phyloP scores from a whole-genome alignment of 2,113 vertebrate genomes.

The Chionomys nivalis region DNA sequence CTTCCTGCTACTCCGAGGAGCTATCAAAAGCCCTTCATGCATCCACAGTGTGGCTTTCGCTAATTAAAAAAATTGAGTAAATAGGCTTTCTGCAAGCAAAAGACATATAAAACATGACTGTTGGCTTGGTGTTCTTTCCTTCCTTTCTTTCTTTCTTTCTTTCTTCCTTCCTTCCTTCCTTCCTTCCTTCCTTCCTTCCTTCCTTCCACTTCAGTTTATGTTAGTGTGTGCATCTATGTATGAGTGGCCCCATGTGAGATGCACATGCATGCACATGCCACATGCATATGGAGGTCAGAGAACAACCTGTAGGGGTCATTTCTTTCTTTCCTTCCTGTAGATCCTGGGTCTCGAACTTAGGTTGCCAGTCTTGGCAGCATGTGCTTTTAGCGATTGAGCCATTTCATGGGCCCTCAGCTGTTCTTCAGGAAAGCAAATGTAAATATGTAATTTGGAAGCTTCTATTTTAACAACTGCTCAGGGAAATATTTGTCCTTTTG shows the following conservation, averaged over 20 bases:
- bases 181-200: background rate
- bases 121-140: background rate
- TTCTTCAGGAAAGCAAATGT: slow-evolving; percentile 40
- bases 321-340: background rate
- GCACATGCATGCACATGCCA: background rate
- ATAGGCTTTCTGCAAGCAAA: slow-evolving; percentile 21
- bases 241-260: background rate
- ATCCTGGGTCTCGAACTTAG: background rate
- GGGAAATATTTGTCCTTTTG: slow-evolving; percentile 44
- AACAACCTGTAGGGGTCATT: background rate
- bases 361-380: background rate
- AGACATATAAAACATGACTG: background rate
- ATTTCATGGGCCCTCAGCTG: background rate
- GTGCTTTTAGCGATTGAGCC: background rate
- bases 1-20: slow-evolving; percentile 46
- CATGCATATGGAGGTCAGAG: background rate
- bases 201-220: background rate
- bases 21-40: background rate
- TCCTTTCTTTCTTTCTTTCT: accelerated
- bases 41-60: background rate
- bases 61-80: slow-evolving; percentile 47
- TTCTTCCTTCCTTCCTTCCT: accelerated
- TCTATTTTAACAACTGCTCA: slow-evolving; percentile 43
- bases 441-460: slow-evolving; percentile 10
- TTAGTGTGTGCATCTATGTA: background rate